phyloP scores from a whole-genome alignment of 2,888 invertebrate species.

The Ganaspis brasiliensis region DNA sequence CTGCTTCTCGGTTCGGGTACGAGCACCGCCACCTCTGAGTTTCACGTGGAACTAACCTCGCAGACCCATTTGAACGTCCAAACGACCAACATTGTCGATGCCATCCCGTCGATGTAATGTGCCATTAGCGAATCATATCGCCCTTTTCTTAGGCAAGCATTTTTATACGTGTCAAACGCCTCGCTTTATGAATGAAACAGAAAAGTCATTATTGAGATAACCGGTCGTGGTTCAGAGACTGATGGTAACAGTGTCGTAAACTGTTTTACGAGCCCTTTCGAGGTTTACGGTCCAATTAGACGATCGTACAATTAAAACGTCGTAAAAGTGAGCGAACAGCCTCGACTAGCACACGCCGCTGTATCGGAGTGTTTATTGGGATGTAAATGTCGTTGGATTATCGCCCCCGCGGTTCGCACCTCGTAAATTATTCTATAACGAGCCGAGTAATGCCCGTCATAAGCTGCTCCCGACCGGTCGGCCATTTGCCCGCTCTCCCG shows the following conservation, averaged over 20 bases:
- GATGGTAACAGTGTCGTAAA: constrained; percentile 71
- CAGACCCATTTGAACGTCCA: constrained; percentile 82
- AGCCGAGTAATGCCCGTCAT: constrained; percentile 80
- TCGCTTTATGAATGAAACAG: constrained; percentile 27
- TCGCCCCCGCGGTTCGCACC: constrained; percentile 80
- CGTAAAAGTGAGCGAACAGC: constrained; percentile 73
- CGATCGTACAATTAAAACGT: constrained; percentile 77
- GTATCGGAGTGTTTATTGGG: constrained; percentile 79
- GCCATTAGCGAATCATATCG: constrained; percentile 19
- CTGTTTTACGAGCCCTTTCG: constrained; percentile 73
- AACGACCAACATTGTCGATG: constrained; percentile 82
- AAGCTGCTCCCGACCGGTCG: constrained; percentile 75
- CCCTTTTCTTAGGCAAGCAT: background rate
- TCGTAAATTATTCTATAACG: constrained; percentile 81
- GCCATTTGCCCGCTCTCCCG: constrained; percentile 68
- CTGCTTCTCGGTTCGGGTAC: constrained; percentile 55
- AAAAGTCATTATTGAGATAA: constrained; percentile 57
- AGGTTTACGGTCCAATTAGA: constrained; percentile 78
- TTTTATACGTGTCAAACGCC: constrained; percentile 17
- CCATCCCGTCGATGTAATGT: constrained; percentile 23
- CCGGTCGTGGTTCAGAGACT: constrained; percentile 54
- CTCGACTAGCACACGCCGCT: constrained; percentile 62
- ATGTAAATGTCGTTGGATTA: constrained; percentile 81
- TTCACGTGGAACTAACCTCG: constrained; percentile 77
- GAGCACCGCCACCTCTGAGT: constrained; percentile 81